Base-by-base conservation (phyloP, 2,797 vertebrate genomes). In the Alauda arvensis region DNA sequence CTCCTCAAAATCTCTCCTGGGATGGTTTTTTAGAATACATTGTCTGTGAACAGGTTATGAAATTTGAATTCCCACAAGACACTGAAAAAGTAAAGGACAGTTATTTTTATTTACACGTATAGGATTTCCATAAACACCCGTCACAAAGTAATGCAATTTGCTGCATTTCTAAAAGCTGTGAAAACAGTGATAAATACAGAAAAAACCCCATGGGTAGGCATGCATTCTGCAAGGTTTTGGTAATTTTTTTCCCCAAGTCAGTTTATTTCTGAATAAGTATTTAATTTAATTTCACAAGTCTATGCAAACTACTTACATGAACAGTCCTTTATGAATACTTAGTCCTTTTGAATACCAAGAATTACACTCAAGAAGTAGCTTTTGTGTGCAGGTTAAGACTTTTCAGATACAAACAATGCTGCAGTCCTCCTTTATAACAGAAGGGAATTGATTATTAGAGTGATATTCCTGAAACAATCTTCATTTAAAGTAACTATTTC, bases 371-470 rank as follows among this genome's bases (percentile, higher is more conserved):
- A 88, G 77, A 90, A n/a, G n/a, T 42, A 90, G 71, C 77, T 94
- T 95, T 82, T 78, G n/a, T 55, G 43, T 33, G 59, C 14, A 63
- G 53, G 81, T 87, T 91, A 92, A 51, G 43, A 82, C 71, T 77
- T 90, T 87, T 52, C 71, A 92, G 18, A 57, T 57, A 92, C 8
- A 5, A 93, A 90, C 53, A 82, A 46, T 77, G 56, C 62, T 52
- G 66, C 89, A 84, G 71, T 94, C 91, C 95, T 96, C 85, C 94
- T 97, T 96, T 96, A 94, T 71, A 96, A 97, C 92, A 97, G 95
- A 95, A 97, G 94, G 94, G 57, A 95, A 86, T 14, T 37, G 67
- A 88, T 83, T 93, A 76, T 56, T 72, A 93, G 81, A 94, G 92
- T 68, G 71, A 66, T 88, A 78, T 59, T 93, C 78, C 83, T 53